These are phyloP conservation scores for Hyles vespertilio DNA, from an alignment of 1,140 invertebrate genomes.

Conservation along the genomic window DNA sequence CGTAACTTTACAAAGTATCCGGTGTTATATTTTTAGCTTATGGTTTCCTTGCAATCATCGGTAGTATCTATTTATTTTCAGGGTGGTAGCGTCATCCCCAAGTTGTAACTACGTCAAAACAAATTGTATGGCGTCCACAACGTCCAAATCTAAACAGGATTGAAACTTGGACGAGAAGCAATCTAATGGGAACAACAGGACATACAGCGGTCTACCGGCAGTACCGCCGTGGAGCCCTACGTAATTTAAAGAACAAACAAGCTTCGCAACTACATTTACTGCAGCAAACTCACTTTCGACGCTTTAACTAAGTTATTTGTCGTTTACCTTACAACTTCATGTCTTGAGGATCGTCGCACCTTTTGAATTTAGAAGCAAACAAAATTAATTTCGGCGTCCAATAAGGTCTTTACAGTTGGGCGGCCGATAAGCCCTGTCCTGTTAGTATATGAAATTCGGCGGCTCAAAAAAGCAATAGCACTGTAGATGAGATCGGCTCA, in stretches of 20 bases:
- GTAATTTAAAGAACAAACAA: constrained; percentile 57
- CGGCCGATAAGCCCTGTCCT: constrained; percentile 26
- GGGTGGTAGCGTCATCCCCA: too few relatives aligned
- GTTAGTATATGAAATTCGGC: constrained; percentile 45
- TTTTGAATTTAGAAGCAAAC: too few relatives aligned
- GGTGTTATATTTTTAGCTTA: too few relatives aligned
- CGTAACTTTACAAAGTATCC: too few relatives aligned
- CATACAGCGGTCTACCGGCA: constrained; percentile 27
- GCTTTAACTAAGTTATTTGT: constrained; percentile 37
- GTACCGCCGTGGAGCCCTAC: constrained; percentile 24
- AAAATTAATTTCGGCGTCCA: constrained; percentile 21
- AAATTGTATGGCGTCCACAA: constrained; percentile 33
- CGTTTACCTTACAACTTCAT: constrained; percentile 9
- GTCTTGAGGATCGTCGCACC: background rate
- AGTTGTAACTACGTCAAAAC: constrained; percentile 2
- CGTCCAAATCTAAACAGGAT: constrained; percentile 36
- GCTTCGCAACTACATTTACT: constrained; percentile 30
- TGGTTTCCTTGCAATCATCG: too few relatives aligned
- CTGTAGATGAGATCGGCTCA: constrained; percentile 49
- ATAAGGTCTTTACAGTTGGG: constrained; percentile 13
- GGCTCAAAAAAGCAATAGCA: constrained; percentile 55
- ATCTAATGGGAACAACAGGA: constrained; percentile 39
- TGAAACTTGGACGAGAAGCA: constrained; percentile 41
- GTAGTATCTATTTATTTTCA: too few relatives aligned
- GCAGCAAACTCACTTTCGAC: constrained; percentile 37